phyloP scores from a whole-genome alignment of 1,140 invertebrate genomes.

The Oryzaephilus surinamensis region DNA sequence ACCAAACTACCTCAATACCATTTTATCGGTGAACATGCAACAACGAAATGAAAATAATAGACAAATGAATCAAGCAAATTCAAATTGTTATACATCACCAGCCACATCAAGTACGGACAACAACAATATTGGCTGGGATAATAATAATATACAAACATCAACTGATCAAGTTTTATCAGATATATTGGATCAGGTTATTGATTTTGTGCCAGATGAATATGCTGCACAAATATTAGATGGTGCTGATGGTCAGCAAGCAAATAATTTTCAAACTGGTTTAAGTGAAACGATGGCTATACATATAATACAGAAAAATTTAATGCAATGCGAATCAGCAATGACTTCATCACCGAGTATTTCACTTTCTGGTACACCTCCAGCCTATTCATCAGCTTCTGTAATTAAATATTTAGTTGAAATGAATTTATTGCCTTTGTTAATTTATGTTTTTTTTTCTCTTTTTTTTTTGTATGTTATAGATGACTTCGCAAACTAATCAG shows the following conservation, averaged over 20 bases:
- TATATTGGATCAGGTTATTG: constrained; percentile 74
- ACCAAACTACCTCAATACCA: constrained; percentile 14
- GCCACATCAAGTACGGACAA: constrained; percentile 23
- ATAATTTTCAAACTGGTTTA: constrained; percentile 37
- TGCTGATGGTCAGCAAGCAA: constrained; percentile 34
- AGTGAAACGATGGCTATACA: constrained; percentile 78
- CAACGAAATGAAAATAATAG: constrained; percentile 16
- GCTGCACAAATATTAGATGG: constrained; percentile 41
- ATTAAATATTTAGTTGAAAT: constrained; percentile 32
- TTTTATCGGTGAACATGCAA: no score
- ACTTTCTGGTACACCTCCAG: constrained; percentile 48
- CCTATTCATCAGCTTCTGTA: constrained; percentile 53
- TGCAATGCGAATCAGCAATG: constrained; percentile 62
- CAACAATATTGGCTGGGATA: constrained; percentile 12
- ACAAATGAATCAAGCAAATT: constrained; percentile 18
- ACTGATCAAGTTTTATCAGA: constrained; percentile 66
- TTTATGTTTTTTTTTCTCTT: constrained; percentile 1
- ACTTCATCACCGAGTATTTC: constrained; percentile 52
- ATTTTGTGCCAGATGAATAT: constrained; percentile 56
- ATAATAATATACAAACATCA: constrained; percentile 36
- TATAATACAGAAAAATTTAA: constrained; percentile 81
- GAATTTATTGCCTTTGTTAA: constrained; percentile 1
- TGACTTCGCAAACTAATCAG: constrained; percentile 16
- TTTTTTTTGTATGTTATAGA: constrained; percentile 11
- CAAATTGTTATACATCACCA: constrained; percentile 14